Evolutionary conservation across 2,113 vertebrate genomes (phyloP), one percentile per base, ranked within the genome.

Genomic region (Ailurus styani): DNA sequence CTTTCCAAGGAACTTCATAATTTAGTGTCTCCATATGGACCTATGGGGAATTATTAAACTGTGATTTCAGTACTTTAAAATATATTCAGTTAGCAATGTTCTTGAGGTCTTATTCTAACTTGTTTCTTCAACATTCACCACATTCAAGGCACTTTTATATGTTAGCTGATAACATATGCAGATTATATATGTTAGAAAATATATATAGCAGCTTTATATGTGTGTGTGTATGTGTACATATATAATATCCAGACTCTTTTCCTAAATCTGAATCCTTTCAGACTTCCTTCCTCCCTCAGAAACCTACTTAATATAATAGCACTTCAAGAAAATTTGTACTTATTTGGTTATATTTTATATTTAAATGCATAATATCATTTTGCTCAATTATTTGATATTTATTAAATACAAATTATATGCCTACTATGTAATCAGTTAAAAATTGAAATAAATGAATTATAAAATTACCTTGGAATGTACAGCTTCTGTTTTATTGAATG

Each of bases 1-100:
- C 82, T 93, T 97, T 95, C 15, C 42, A 95, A 85, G 42, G 47
- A 94, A 90, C 21, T 83, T 68, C 75, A 29, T 79, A 72, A 52
- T 78, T 90, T 94, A 87, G 21, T 68, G 50, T 17, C 50, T 95
- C 62, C 6, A 50, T 60, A 54, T 77, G 50, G 31, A 93, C 45
- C 50, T 62, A 11, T 21, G 50, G 89, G 93, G 66, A 34, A 47
- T 84, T 87, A 96, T 95, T 90, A 94, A 93, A 60, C 55, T 72
- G 64, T 37, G 34, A 42, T 90, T 96, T 92, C 34, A 60, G 23
- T 54, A 52, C 42, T 88, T 93, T 89, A 77, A 83, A 91, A 89
- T 88, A 45, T 78, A 79, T 91, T 82, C 55, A 89, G 64, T 72
- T 93, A 93, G 42, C 42, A 75, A 5, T 52, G 21, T 77, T 96